Conservation (phyloP, 2,797 vertebrate genomes). For the Rousettus madagascariensis region DNA sequence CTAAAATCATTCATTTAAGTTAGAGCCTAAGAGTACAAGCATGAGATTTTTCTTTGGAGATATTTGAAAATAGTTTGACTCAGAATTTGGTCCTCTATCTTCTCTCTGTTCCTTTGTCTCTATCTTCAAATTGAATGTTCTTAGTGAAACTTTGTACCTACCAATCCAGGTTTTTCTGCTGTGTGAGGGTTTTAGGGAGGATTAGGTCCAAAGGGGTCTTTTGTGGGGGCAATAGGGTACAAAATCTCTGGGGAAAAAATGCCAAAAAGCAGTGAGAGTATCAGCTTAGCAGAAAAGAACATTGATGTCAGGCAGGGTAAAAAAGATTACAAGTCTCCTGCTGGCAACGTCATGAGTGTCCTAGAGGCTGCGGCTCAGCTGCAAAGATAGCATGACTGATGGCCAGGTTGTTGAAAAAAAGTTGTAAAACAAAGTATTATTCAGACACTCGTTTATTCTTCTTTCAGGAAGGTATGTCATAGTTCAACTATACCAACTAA, state of each 20-base stretch:
- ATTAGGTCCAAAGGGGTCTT: neutral
- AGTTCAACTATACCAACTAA: neutral
- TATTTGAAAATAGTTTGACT: neutral
- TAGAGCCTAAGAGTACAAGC: neutral
- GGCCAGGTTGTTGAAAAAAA: constrained; percentile 21
- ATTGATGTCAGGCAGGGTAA: neutral
- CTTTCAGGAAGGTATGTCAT: neutral
- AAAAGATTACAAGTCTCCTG: neutral
- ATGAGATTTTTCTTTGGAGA: neutral
- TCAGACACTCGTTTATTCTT: neutral
- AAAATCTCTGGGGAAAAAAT: neutral
- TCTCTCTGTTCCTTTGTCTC: neutral
- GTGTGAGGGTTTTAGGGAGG: neutral
- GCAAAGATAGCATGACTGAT: neutral
- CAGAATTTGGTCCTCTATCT: neutral
- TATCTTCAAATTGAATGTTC: neutral
- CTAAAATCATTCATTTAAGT: neutral
- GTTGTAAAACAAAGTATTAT: neutral
- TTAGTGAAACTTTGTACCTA: neutral
- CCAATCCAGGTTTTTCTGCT: neutral
- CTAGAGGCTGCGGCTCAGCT: neutral
- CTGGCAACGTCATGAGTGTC: neutral
- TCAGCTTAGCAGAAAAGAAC: neutral
- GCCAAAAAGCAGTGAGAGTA: neutral
- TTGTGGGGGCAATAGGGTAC: neutral